Base-by-base conservation (phyloP, 1,140 invertebrate genomes). In the Drosophila takahashii region DNA sequence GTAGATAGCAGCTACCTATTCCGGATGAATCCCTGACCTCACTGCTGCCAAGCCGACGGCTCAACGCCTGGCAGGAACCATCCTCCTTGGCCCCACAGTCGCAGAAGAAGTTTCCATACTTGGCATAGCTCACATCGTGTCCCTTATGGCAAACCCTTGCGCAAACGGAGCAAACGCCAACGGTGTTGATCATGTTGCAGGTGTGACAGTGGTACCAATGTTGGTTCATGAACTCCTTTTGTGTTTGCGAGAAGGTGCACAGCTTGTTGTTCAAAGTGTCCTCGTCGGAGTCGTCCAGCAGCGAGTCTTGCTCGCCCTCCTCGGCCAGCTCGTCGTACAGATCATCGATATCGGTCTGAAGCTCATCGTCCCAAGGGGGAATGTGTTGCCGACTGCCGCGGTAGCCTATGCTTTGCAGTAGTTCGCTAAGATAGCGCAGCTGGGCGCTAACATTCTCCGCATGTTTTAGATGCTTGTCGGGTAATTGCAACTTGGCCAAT, bases 191-290 rank as follows among this genome's bases (percentile, higher is more conserved):
- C 98, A 99, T 99, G 89, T 97, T 97, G 92, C 98, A 99, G 0
- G 98, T 99, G 91, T 99, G 98, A 92, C 98, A 99, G 92, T 99
- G 98, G 93, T 99, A 99, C 97, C 97, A 97, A 91, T 97, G 96
- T 84, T 99, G 98, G 93, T 98, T 98, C 96, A 99, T 99, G 90
- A 99, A 99, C 92, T 99, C 98, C 92, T 98, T 98, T 86, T 98
- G 97, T 0, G 98, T 99, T 16, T 98, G 95, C 4, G 98, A 99
- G 92, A 98, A 99, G 0, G 98, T 99, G 92, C 98, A 99, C 1
- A 99, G 93, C 92, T 98, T 98, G 90, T 98, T 98, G 73, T 96
- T 96, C 0, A 99, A 93, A 6, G 96, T 97, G 92, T 99, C 98
- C 92, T 99, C 98, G 92, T 99, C 98, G 0, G 97, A 98, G 92